A percentile compares a stretch with the other conserved stretches of the same genome.
phyloP scores from a whole-genome alignment of 1,140 invertebrate genomes.

The Meloidogyne hapla region DNA sequence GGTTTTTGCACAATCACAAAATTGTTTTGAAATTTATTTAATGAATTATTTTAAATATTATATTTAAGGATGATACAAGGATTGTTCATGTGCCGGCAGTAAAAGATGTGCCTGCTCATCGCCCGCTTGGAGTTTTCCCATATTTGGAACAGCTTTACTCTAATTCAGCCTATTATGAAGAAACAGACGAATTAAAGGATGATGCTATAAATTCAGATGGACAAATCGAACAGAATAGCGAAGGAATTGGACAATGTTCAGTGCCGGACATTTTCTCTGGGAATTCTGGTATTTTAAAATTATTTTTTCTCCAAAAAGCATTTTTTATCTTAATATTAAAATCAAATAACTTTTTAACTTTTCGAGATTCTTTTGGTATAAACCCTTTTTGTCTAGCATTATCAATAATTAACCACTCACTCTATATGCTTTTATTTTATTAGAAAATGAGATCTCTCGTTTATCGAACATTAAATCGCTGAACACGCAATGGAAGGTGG shows the following conservation, averaged over 20 bases:
- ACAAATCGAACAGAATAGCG: neutral
- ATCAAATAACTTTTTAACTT: no score
- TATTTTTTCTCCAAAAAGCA: no score
- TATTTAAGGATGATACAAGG: slow-evolving; percentile 24
- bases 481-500: no score
- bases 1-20: slow-evolving; percentile 16
- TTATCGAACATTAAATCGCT: neutral
- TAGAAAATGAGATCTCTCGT: neutral
- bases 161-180: neutral
- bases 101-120: slow-evolving; percentile 28
- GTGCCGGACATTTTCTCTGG: neutral
- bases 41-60: neutral
- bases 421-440: no score
- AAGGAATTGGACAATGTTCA: neutral
- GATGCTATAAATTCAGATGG: no score
- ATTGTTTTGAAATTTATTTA: slow-evolving; percentile 10
- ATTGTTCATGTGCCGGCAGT: slow-evolving; percentile 37
- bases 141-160: slow-evolving; percentile 32
- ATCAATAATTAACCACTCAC: no score
- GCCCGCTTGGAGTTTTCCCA: slow-evolving; percentile 30
- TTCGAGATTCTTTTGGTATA: no score
- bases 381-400: no score
- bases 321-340: no score
- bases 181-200: neutral
- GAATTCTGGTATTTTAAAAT: no score